Base-by-base conservation (phyloP, 2,888 invertebrate species). In the Neoascia interrupta region DNA sequence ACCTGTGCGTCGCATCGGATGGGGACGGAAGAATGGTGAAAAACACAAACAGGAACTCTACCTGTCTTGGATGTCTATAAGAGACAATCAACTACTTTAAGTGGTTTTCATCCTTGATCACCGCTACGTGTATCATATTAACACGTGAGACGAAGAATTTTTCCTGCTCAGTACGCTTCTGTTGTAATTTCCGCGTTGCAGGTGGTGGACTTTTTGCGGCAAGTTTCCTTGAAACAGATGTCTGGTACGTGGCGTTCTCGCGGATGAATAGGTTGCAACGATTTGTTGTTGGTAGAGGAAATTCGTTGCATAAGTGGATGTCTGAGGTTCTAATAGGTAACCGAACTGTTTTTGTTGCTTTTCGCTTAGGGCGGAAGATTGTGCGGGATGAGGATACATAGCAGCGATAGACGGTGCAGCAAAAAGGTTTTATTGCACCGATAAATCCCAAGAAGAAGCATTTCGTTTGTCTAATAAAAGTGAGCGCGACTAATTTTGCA, bases 101-200 rank as follows among this genome's bases (percentile, higher is more conserved):
- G 76, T 76, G 76, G 76, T 76, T 76, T 76, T 72, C 72, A 72
- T 76, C 76, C 64, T 76, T 76, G 76, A 76, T 76, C 76, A 76
- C 76, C 54, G 76, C 23, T 76, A 72, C 76, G 76, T 76, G 76
- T 58, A 70, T 76, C 64, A 70, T 76, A 76, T 76, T 76, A 70
- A 64, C 70, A 70, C 76, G 64, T 39, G 39, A 70, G 34, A 31
- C 10, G 15, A 10, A 43, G 11, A 23, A 61, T 54, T 58, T 43
- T 45, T 70, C 45, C 28, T 19, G 37, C 53, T 31, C 45, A 18
- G 36, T 19, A 10, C 34, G 37, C 49, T 58, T 51, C 41, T 19
- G 18, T 45, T 63, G 54, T 72, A 76, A 64, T 76, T 64, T 76
- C 72, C 60, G 58, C 10, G 39, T 51, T n/a, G n/a, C n/a, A n/a